phyloP scores from a whole-genome alignment of 2,888 invertebrate species.

The Cerceris ruficornis region DNA sequence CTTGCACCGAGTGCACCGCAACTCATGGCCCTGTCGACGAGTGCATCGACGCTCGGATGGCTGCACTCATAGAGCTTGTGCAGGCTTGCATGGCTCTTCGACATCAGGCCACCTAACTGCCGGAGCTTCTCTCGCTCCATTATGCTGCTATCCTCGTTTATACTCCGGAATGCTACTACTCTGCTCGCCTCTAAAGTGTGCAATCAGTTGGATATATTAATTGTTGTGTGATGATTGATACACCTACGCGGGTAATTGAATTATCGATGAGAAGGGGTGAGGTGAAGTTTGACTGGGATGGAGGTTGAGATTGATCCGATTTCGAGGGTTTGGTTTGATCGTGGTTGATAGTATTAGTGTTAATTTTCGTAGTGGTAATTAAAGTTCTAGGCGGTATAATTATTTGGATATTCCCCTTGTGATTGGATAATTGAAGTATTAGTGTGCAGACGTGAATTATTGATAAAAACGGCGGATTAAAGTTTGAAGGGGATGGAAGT shows the following conservation, averaged over 20 bases:
- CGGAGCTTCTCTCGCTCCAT: slow-evolving; percentile 81
- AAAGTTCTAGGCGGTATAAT: too few species aligned
- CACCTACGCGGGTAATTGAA: slow-evolving; percentile 9
- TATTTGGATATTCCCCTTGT: too few species aligned
- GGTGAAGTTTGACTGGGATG: background rate
- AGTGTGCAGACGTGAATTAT: too few species aligned
- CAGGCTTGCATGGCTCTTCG: slow-evolving; percentile 93
- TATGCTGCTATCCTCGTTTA: slow-evolving; percentile 69
- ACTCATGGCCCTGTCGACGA: slow-evolving; percentile 89
- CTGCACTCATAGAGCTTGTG: slow-evolving; percentile 95
- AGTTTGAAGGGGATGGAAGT: too few species aligned
- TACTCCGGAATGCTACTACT: slow-evolving; percentile 83
- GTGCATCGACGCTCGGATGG: slow-evolving; percentile 91
- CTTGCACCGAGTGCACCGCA: slow-evolving; percentile 91
- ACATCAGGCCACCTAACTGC: slow-evolving; percentile 92
- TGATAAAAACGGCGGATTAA: too few species aligned
- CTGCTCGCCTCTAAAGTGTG: slow-evolving; percentile 89
- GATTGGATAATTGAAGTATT: too few species aligned
- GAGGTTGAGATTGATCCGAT: background rate
- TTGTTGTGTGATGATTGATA: slow-evolving; percentile 1
- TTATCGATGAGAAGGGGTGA: slow-evolving; percentile 2
- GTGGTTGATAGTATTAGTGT: too few species aligned
- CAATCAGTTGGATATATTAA: slow-evolving; percentile 15
- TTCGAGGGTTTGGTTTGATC: too few species aligned
- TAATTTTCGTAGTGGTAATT: too few species aligned